Evolutionary conservation across 2,113 vertebrate species (phyloP).

Genomic region (Cygnus buccinator): DNA sequence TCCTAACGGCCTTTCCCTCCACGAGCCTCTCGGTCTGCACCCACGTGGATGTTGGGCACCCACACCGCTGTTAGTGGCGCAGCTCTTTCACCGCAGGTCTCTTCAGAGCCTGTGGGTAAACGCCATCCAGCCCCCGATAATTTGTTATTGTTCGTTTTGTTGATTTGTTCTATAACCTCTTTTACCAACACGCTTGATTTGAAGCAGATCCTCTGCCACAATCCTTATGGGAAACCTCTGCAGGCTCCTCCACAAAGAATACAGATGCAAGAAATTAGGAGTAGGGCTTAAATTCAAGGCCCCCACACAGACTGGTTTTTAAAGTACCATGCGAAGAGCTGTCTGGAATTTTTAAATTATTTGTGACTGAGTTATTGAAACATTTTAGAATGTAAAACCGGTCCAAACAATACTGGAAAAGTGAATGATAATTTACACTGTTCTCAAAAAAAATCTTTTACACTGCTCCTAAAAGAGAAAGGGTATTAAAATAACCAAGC

Average conservation of each 20-base stretch:
- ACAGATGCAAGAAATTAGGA: neutral
- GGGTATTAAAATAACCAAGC: neutral
- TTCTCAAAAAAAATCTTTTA: neutral
- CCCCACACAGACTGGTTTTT: neutral
- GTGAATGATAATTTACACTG: neutral
- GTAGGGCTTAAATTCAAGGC: neutral
- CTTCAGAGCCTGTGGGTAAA: neutral
- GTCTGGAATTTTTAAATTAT: neutral
- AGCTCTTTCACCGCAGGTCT: neutral
- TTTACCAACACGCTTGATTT: neutral
- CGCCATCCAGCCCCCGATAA: neutral
- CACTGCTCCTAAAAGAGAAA: neutral
- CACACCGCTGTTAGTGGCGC: neutral
- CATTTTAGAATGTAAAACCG: neutral
- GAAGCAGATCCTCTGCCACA: neutral
- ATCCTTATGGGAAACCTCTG: neutral
- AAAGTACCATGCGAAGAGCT: neutral
- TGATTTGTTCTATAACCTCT: neutral
- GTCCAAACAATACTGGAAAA: neutral
- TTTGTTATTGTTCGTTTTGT: neutral
- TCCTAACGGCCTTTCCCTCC: neutral
- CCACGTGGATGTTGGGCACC: neutral
- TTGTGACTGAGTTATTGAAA: neutral
- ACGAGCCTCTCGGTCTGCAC: neutral
- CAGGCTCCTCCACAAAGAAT: neutral